Evolutionary conservation across 2,888 invertebrate species (phyloP), one percentile per base, ranked within the genome.

Genomic region (Aphidius colemani): DNA sequence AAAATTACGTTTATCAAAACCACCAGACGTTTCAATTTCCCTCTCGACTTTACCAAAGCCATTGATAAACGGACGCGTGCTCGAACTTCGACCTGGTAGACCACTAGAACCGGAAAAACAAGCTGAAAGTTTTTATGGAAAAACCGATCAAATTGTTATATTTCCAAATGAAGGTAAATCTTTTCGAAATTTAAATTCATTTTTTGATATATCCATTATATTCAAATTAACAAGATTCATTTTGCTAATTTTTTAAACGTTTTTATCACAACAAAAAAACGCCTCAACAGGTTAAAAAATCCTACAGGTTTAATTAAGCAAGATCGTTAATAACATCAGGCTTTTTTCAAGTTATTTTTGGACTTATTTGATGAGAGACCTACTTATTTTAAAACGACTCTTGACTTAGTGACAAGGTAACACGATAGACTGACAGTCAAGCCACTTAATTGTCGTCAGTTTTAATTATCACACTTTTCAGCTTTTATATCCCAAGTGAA

Each of bases 61-160:
- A 7, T 87, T 93, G 66, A 89, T 90, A 53, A 90, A 90, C 72
- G 91, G 91, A 7, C 88, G 89, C 75, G 89, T 89, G 66, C 81
- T 86, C 10, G 83, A 87, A 67, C 74, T 82, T 51, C 76, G 78
- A 68, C 84, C 85, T 40, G 87, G 87, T 63, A 84, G 85, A 13
- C 85, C 85, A 0, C 84, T 85, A 11, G 86, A 85, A 66, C 86
- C 87, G 64, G 87, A 88, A 30, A 83, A 84, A 7, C 86, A 87
- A 65, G 83, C 87, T 1, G 93, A 93, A 72, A 92, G 93, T 74
- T 94, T 91, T 72, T 94, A 93, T 74, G 93, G 92, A 40, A 88
- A 92, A 75, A 93, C 93, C 9, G 92, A 92, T 69, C 92, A 93
- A 84, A 91, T 93, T 72, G 91, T 93, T 56, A 88, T 94, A 53